phyloP scores from a whole-genome alignment of 2,797 vertebrate genomes.

The Peromyscus melanophrys region DNA sequence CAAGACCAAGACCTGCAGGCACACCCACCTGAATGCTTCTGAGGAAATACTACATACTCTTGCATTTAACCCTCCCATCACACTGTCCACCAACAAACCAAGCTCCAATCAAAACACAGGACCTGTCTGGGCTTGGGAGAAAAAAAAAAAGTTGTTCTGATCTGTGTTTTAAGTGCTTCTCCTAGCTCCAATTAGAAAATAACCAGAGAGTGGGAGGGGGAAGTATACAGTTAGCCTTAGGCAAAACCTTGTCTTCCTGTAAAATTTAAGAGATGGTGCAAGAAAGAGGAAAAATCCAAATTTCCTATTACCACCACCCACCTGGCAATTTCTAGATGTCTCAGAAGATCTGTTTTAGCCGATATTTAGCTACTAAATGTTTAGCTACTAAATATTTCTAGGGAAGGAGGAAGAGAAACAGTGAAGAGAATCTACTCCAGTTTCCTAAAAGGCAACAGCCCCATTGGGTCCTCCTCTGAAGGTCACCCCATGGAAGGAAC shows the following conservation, averaged over 20 bases:
- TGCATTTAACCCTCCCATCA: conserved; percentile 31
- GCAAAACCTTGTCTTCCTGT: conserved; percentile 62
- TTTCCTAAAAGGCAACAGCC: conserved; percentile 62
- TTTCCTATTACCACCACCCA: not conserved
- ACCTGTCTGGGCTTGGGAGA: not conserved
- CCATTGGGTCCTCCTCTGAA: not conserved
- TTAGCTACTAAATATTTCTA: not conserved
- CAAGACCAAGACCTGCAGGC: not conserved
- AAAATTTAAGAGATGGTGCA: conserved; percentile 64
- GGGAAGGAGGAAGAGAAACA: not conserved
- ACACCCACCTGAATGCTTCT: not conserved
- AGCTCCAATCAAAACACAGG: conserved; percentile 5
- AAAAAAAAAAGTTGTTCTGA: conserved; percentile 43
- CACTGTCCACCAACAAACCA: not conserved
- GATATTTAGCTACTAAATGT: not conserved
- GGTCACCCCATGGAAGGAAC: not conserved
- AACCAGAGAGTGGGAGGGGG: not conserved
- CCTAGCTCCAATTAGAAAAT: conserved; percentile 64
- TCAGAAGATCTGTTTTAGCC: conserved; percentile 52
- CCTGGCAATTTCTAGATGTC: not conserved
- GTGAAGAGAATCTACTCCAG: not conserved
- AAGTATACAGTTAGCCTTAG: conserved; percentile 43
- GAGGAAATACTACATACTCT: not conserved
- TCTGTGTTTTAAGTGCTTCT: conserved; percentile 32
- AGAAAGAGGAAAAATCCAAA: conserved; percentile 34